Evolutionary conservation across 2,797 vertebrate species (phyloP), one percentile per base, ranked within the genome.

Genomic region (Acestrorhynchus altus): DNA sequence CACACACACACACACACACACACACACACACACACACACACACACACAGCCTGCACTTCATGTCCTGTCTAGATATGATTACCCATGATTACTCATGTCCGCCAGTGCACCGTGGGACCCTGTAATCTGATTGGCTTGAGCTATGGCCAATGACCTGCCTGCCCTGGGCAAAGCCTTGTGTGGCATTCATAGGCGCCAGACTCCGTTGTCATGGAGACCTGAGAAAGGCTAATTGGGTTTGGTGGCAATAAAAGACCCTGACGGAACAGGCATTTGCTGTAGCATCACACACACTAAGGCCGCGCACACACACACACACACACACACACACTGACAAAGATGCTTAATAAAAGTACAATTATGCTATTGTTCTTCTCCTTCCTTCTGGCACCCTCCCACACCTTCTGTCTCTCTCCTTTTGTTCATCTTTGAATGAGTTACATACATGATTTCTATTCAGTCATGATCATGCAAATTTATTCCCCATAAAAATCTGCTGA

Each of bases 171-270:
- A 89, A 87, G 86, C 87, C 86, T 87, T 84, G 85, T 88, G 86
- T 86, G 81, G 80, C 89, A 87, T 91, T 92, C 92, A 80, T 77
- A 57, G n/a, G 87, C 87, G 81, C 88, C 88, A 83, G 83, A 84
- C 83, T 85, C 70, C 69, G 75, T 93, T 67, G 74, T 87, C 91
- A 93, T 93, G 91, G n/a, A 88, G 88, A 94, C 89, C 47, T 87
- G 90, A 88, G 86, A n/a, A n/a, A n/a, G n/a, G n/a, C 87, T 92
- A 94, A 94, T 94, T 85, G 82, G 76, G 89, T 94, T 94, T 90
- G 88, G 63, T 83, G 81, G 86, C 83, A 88, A n/a, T n/a, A 85
- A 89, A 87, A 88, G 83, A 76, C 72, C 78, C 76, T 84, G 77
- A 82, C 74, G 78, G 71, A 84, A 82, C 71, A 77, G 85, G 71